Conservation (phyloP, 2,113 vertebrate species). For the Tylochromis polylepis region DNA sequence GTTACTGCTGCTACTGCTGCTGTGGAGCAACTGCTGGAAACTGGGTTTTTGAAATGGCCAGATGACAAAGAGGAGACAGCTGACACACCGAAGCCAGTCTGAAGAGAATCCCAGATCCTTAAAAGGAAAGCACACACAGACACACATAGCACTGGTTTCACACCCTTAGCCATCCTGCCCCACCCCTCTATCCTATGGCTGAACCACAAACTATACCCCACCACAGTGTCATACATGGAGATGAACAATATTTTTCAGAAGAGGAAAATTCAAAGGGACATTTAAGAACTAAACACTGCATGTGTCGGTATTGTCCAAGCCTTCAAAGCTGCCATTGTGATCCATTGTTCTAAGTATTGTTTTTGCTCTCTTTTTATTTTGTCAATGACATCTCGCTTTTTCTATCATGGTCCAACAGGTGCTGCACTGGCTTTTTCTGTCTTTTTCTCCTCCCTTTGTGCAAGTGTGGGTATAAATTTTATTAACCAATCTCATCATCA, state of each 20-base stretch:
- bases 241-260: not conserved
- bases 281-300: not conserved
- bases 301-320: conserved; percentile 2
- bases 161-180: too few relatives aligned
- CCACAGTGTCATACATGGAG: not conserved
- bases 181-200: too few relatives aligned
- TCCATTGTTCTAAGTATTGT: not conserved
- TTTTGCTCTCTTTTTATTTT: conserved; percentile 46
- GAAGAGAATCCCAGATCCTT: too few relatives aligned
- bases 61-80: too few relatives aligned
- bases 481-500: not conserved
- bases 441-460: not conserved
- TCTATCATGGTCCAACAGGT: not conserved
- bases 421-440: not conserved
- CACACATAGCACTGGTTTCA: too few relatives aligned
- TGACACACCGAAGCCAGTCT: too few relatives aligned
- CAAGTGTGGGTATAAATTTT: not conserved
- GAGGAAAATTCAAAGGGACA: not conserved
- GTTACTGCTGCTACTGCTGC: not conserved
- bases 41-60: too few relatives aligned
- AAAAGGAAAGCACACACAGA: too few relatives aligned
- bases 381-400: not conserved
- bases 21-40: too few relatives aligned
- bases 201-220: too few relatives aligned
- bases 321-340: not conserved